Evolutionary conservation across 1,140 invertebrate species (phyloP).

Genomic region (Mya arenaria): DNA sequence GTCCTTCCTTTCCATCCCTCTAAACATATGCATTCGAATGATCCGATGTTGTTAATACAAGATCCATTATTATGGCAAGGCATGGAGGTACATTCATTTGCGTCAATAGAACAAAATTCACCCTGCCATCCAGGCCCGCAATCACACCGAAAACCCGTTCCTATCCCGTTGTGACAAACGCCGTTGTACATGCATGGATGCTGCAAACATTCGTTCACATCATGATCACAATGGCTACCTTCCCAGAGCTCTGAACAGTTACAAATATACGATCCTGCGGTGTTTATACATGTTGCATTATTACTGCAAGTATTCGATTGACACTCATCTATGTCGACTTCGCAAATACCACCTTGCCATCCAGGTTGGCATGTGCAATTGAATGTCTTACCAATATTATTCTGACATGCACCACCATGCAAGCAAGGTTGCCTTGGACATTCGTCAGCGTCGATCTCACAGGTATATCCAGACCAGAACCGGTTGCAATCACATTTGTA

Average conservation of each 20-base stretch:
- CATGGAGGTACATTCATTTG: background rate
- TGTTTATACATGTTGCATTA: background rate
- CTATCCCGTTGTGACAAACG: constrained; percentile 12
- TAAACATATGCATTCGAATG: no score
- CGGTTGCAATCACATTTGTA: background rate
- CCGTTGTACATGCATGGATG: background rate
- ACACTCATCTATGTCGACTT: background rate
- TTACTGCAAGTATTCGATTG: background rate
- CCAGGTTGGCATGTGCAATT: background rate
- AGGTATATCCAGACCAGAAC: constrained; percentile 5
- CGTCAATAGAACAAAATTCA: background rate
- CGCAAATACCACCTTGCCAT: background rate
- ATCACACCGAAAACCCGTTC: background rate
- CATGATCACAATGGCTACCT: background rate
- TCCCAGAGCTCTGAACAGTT: background rate
- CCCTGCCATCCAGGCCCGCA: background rate
- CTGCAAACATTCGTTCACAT: constrained; percentile 4
- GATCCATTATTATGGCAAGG: no score
- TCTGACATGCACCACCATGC: background rate
- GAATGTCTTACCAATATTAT: background rate
- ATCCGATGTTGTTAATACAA: no score
- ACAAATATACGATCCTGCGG: background rate
- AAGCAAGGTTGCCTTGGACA: background rate
- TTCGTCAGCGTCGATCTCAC: constrained; percentile 6
- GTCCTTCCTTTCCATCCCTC: no score